phyloP scores from a whole-genome alignment of 2,113 vertebrate species.

The Empidonax traillii region DNA sequence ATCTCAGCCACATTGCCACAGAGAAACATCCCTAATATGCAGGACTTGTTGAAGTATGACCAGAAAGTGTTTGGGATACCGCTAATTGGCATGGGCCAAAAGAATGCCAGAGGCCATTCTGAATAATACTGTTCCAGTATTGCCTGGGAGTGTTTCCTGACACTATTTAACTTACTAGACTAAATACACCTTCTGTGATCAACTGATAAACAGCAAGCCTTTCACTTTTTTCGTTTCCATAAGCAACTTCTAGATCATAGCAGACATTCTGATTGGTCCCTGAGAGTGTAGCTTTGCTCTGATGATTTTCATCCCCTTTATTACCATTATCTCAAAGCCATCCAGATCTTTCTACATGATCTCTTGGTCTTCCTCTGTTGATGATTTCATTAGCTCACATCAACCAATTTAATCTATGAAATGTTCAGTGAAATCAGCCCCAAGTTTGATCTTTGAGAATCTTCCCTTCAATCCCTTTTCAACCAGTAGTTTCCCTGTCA shows the following conservation, averaged over 20 bases:
- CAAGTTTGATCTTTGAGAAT: not conserved
- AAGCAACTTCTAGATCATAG: not conserved
- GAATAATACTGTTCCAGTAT: not conserved
- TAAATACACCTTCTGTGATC: not conserved
- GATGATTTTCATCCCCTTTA: constrained; percentile 34
- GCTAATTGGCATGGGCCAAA: not conserved
- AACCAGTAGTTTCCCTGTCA: not conserved
- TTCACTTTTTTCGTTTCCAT: constrained; percentile 20
- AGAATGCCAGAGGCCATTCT: not conserved
- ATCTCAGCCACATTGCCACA: not conserved
- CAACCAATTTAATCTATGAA: not conserved
- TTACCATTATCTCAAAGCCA: constrained; percentile 20
- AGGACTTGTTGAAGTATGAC: not conserved
- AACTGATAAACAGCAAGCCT: not conserved
- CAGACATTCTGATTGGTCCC: not conserved
- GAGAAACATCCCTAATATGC: not conserved
- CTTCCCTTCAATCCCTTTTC: not conserved
- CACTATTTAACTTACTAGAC: not conserved
- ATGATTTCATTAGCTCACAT: not conserved
- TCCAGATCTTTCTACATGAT: not conserved
- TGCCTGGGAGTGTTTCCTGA: not conserved
- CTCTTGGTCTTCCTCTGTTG: not conserved
- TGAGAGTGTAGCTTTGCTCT: not conserved
- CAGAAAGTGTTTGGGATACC: not conserved
- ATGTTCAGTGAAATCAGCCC: not conserved